phyloP scores from a whole-genome alignment of 1,140 invertebrate genomes.

The Phocides pigmalion region DNA sequence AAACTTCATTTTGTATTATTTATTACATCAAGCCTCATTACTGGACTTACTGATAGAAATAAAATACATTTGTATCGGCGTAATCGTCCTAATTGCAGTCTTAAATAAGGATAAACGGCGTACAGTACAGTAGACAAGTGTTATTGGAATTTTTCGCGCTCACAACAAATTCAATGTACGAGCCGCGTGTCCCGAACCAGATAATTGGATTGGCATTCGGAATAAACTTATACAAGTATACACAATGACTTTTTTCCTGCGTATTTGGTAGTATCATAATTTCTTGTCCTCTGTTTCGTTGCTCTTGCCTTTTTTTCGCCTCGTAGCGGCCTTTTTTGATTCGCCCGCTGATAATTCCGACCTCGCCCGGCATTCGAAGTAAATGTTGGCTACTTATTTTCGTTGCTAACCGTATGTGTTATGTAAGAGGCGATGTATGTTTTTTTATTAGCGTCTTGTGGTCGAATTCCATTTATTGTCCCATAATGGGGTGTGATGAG shows the following conservation, averaged over 20 bases:
- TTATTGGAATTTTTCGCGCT: constrained; percentile 41
- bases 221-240: constrained; percentile 53
- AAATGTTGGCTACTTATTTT: constrained; percentile 57
- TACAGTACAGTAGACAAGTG: constrained; percentile 50
- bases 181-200: constrained; percentile 39
- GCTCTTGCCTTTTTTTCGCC: constrained; percentile 47
- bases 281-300: constrained; percentile 62
- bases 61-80: constrained; percentile 23
- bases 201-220: constrained; percentile 67
- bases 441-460: constrained; percentile 45
- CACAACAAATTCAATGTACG: constrained; percentile 32
- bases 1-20: constrained; percentile 6
- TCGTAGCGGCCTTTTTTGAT: constrained; percentile 61
- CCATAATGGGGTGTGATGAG: constrained; percentile 58
- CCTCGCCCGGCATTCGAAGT: constrained; percentile 55
- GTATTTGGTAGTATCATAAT: constrained; percentile 79
- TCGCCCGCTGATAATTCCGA: constrained; percentile 58
- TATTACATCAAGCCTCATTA: constrained; percentile 24
- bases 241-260: constrained; percentile 59
- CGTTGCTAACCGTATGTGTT: constrained; percentile 46
- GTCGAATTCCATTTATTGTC: constrained; percentile 52
- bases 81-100: constrained; percentile 34
- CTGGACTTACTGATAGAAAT: constrained; percentile 11
- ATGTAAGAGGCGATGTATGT: constrained; percentile 45
- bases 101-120: constrained; percentile 33